phyloP scores from a whole-genome alignment of 2,797 vertebrate genomes.

The Onychomys torridus region DNA sequence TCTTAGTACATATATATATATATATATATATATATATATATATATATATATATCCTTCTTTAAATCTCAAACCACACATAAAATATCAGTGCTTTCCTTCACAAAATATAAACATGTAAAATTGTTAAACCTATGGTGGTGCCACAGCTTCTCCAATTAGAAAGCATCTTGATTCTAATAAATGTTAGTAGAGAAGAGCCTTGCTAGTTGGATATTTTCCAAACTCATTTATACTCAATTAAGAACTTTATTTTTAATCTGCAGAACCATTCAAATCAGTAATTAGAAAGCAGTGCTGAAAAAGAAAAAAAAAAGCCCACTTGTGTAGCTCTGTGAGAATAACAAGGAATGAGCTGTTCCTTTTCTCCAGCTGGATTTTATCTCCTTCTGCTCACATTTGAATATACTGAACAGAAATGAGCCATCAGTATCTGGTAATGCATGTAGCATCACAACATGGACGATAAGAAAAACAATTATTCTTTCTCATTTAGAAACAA shows the following conservation, averaged over 20 bases:
- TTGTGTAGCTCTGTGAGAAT: conserved; percentile 31
- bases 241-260: conserved; percentile 82
- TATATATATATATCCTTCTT: conserved; percentile 55
- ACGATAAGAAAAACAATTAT: neutral
- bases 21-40: conserved; percentile 59
- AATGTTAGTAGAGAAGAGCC: conserved; percentile 57
- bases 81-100: conserved; percentile 56
- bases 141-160: conserved; percentile 67
- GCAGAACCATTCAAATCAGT: conserved; percentile 75
- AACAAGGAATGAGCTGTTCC: neutral
- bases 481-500: neutral
- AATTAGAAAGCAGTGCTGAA: conserved; percentile 75
- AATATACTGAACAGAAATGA: conserved; percentile 1
- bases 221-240: conserved; percentile 82
- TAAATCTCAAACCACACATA: conserved; percentile 67
- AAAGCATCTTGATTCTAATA: conserved; percentile 74
- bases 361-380: neutral
- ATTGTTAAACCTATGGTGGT: conserved; percentile 22
- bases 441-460: neutral
- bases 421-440: neutral
- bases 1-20: conserved; percentile 67
- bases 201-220: conserved; percentile 78
- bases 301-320: neutral
- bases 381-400: neutral
- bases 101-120: conserved; percentile 35